phyloP scores from a whole-genome alignment of 1,140 invertebrate species.

The Camponotus pennsylvanicus region DNA sequence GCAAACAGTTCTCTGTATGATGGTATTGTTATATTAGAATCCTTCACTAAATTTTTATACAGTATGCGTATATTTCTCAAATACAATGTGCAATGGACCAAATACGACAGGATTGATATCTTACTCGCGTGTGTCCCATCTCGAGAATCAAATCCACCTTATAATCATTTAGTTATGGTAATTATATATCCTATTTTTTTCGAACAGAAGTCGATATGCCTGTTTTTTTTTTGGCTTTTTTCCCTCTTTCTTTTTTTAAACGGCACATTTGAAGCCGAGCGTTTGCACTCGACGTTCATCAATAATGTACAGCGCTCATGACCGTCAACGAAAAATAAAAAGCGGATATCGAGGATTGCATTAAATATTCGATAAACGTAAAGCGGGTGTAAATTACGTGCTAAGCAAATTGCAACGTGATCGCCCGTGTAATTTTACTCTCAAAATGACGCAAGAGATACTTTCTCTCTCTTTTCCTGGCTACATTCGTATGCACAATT shows the following conservation, averaged over 20 bases:
- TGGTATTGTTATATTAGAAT: conserved; percentile 63
- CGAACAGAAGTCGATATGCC: conserved; percentile 72
- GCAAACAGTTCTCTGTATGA: conserved; percentile 59
- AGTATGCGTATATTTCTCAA: conserved; percentile 71
- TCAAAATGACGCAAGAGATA: conserved; percentile 27
- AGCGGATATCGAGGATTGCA: conserved; percentile 21
- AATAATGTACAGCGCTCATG: neutral
- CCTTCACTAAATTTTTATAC: conserved; percentile 73
- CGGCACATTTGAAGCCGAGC: conserved; percentile 31
- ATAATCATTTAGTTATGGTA: conserved; percentile 67
- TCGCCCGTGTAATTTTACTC: conserved; percentile 65
- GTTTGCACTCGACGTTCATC: neutral
- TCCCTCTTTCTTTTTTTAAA: conserved; percentile 26
- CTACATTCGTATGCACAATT: conserved; percentile 70
- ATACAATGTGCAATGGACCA: conserved; percentile 74
- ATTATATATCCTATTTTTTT: conserved; percentile 68
- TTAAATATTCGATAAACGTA: conserved; percentile 42
- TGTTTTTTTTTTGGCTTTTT: conserved; percentile 36
- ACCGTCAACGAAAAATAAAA: conserved; percentile 4
- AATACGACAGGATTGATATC: conserved; percentile 72
- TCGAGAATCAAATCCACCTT: conserved; percentile 69
- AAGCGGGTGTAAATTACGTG: conserved; percentile 24
- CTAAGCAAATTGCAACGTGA: conserved; percentile 69
- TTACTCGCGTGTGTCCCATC: conserved; percentile 65
- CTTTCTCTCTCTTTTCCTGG: conserved; percentile 6